Evolutionary conservation across 1,140 invertebrate genomes (phyloP), one percentile per base, ranked within the genome.

Genomic region (Latrodectus geometricus): DNA sequence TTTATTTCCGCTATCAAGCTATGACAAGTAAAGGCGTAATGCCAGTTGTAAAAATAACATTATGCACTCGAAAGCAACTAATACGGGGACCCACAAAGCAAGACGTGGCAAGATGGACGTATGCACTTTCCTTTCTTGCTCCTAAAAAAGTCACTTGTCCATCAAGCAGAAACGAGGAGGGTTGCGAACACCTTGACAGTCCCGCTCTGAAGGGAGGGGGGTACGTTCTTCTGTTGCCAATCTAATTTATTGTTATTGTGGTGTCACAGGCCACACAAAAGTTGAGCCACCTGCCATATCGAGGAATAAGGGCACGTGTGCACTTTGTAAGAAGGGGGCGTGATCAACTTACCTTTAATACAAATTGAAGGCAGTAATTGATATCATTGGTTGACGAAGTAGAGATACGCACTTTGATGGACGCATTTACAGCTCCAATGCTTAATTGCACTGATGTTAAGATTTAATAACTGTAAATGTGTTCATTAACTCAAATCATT

Each of bases 181-280:
- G 54, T 54, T 48, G 72, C 54, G 72, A 50, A 20, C 11, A 23
- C 20, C 73, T 73, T 82, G 79, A 82, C 70, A 73, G 68, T 50
- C 70, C 79, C 69, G 8, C 14, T 23, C 52, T 8, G 17, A 61
- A 14, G 11, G 23, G 1, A 4, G 21, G 79, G 79, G 79, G 79
- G 65, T 35, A 52, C 20, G 21, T 66, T 75, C 81, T 83, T 54
- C 50, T 69, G 70, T 83, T 83, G 72, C 72, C 72, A 83, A 68
- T 75, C 72, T 75, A 83, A 83, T 83, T 83, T 83, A 83, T 83
- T 83, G 81, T 83, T 83, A 83, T 83, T 83, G 56, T 83, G 61
- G 23, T 83, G 81, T 83, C 81, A 83, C 72, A 21, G 81, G 72
- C 81, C 81, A 83, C 81, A 83, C 81, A 83, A 66, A 66, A 17